Evolutionary conservation across 2,113 vertebrate species (phyloP).

Genomic region (Dolichotis patagonum): DNA sequence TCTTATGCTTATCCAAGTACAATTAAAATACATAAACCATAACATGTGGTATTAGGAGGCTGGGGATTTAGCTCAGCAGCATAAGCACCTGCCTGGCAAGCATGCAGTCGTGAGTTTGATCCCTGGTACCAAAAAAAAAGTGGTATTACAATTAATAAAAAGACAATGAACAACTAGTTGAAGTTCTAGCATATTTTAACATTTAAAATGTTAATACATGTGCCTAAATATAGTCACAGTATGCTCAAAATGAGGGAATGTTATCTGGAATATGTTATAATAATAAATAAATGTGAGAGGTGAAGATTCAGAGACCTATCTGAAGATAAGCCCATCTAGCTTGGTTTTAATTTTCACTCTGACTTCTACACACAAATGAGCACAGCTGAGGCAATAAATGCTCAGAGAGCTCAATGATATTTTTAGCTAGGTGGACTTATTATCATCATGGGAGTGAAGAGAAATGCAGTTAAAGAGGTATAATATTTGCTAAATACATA

Average conservation of each 20-base stretch:
- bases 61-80: too few relatives aligned
- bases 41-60: neutral
- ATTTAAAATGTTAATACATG: neutral
- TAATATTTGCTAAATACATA: neutral
- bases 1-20: neutral
- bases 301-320: neutral
- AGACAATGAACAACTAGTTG: neutral
- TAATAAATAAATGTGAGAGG: neutral
- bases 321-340: neutral
- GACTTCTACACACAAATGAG: constrained; percentile 29
- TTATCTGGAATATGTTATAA: neutral
- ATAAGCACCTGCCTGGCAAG: too few relatives aligned
- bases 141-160: too few relatives aligned
- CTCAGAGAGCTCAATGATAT: neutral
- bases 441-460: neutral
- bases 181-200: neutral
- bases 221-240: neutral
- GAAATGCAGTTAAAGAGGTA: neutral
- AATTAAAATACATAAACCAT: neutral
- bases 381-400: neutral
- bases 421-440: neutral
- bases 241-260: neutral
- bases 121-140: too few relatives aligned
- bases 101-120: too few relatives aligned
- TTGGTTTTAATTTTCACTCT: neutral